Evolutionary conservation across 1,140 invertebrate species (phyloP).

Genomic region (Atta colombica): DNA sequence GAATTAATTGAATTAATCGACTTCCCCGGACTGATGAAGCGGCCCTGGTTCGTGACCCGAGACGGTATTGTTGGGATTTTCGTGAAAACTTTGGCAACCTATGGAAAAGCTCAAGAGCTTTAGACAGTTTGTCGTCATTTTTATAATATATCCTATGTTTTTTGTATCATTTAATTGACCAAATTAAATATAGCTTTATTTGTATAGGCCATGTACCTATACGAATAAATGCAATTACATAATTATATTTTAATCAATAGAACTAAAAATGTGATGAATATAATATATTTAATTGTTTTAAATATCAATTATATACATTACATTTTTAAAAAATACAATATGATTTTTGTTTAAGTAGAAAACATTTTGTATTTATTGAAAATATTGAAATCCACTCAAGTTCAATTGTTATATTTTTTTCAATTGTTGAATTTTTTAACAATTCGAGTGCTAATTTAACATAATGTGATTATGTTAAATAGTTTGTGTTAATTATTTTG

Average conservation of each 20-base stretch:
- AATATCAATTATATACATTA: too few species aligned
- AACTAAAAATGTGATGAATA: background rate
- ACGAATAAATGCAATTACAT: background rate
- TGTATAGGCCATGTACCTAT: background rate
- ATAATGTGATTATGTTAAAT: too few species aligned
- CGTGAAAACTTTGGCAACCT: slow-evolving; percentile 58
- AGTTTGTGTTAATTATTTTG: too few species aligned
- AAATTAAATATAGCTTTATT: background rate
- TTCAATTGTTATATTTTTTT: too few species aligned
- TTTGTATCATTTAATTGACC: background rate
- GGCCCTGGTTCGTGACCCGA: slow-evolving; percentile 51
- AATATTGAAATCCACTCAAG: too few species aligned
- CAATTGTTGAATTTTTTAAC: too few species aligned
- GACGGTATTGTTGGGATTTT: slow-evolving; percentile 71
- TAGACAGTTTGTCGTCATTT: slow-evolving; percentile 45
- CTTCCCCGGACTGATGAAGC: slow-evolving; percentile 59
- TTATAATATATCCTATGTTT: slow-evolving; percentile 16
- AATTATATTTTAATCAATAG: too few species aligned
- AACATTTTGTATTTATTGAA: too few species aligned
- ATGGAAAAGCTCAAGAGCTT: slow-evolving; percentile 58
- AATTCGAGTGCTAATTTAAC: too few species aligned
- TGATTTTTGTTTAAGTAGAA: background rate
- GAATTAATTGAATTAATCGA: slow-evolving; percentile 78
- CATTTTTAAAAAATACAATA: background rate
- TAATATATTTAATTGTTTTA: too few species aligned